These are phyloP conservation scores for Ganaspis sp. DNA, from an alignment of 1,140 invertebrate species.

Conservation along the genomic window DNA sequence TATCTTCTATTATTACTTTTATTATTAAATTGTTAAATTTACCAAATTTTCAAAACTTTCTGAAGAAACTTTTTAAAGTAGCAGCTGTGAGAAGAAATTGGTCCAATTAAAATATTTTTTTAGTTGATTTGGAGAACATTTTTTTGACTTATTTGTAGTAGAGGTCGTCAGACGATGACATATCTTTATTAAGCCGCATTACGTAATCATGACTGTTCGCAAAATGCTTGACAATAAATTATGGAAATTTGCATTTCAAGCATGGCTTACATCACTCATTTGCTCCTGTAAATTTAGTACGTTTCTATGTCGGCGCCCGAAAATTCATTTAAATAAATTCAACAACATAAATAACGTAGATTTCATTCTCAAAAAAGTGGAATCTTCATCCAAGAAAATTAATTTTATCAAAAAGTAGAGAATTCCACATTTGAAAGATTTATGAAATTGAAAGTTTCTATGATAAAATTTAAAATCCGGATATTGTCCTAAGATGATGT, in stretches of 20 bases:
- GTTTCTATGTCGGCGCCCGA: not conserved
- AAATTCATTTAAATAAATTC: no score
- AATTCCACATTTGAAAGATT: no score
- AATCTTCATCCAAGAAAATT: no score
- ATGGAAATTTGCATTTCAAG: not conserved
- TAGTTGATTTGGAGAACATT: not conserved
- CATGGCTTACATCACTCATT: not conserved
- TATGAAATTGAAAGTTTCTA: no score
- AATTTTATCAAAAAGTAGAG: no score
- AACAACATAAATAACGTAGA: no score
- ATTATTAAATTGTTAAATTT: no score
- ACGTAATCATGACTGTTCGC: not conserved
- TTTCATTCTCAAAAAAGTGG: no score
- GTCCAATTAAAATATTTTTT: not conserved
- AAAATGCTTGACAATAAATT: not conserved
- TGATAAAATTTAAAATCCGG: no score
- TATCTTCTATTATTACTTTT: no score
- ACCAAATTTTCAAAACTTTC: not conserved
- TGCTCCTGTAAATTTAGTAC: not conserved
- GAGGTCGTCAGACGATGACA: not conserved
- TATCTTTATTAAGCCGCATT: not conserved
- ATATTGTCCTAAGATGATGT: no score
- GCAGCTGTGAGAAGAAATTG: not conserved
- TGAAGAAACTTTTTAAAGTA: no score
- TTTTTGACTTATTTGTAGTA: not conserved